phyloP scores from a whole-genome alignment of 2,888 invertebrate species.

The Caenorhabditis sp. region DNA sequence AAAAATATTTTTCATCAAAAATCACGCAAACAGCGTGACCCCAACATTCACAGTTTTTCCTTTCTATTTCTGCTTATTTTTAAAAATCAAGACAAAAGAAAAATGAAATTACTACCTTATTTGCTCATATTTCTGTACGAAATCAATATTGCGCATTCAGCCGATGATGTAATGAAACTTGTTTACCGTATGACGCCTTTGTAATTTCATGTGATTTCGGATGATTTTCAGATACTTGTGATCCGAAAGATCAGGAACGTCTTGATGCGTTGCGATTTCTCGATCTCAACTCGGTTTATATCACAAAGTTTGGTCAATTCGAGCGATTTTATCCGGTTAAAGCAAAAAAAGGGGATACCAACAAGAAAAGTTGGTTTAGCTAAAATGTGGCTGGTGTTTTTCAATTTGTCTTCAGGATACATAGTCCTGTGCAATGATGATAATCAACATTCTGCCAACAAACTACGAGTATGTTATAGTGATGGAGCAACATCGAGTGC shows the following conservation, averaged over 20 bases:
- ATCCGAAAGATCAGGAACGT: not conserved
- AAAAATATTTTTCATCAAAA: no score
- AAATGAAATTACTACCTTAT: not conserved
- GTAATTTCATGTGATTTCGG: not conserved
- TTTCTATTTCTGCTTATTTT: no score
- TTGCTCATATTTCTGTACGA: not conserved
- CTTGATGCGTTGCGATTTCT: not conserved
- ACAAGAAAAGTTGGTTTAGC: no score
- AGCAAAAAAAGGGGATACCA: not conserved
- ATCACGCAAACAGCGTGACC: not conserved
- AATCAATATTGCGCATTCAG: not conserved
- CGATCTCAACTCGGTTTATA: not conserved
- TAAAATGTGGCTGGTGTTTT: no score
- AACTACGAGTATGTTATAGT: not conserved
- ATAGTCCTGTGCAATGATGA: not conserved
- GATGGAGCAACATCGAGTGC: not conserved
- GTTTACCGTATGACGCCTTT: not conserved
- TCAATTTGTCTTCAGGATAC: no score
- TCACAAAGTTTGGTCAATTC: not conserved
- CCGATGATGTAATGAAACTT: not conserved
- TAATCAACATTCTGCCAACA: not conserved
- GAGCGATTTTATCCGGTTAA: not conserved
- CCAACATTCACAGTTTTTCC: no score
- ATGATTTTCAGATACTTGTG: not conserved
- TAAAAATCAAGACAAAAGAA: no score